phyloP scores from a whole-genome alignment of 2,888 invertebrate species.

The Euproctis similis region DNA sequence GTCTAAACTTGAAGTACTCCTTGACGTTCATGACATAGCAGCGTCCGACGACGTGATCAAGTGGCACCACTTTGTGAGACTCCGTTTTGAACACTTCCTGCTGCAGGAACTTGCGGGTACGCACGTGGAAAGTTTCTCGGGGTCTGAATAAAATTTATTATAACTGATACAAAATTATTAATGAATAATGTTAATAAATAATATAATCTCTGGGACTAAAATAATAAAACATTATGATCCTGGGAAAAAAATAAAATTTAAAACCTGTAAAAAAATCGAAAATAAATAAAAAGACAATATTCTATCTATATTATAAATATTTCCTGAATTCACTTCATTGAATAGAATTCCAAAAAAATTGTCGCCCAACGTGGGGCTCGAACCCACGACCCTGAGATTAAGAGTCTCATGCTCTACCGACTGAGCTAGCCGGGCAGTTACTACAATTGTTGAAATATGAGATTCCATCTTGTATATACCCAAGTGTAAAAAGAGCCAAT shows the following conservation, averaged over 20 bases:
- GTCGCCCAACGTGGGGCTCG: constrained; percentile 77
- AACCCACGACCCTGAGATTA: constrained; percentile 78
- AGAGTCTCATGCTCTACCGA: constrained; percentile 77
- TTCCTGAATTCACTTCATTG: too few species aligned
- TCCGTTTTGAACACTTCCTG: constrained; percentile 98
- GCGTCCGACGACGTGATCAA: constrained; percentile 89
- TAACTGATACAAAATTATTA: too few species aligned
- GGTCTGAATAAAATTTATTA: constrained; percentile 80
- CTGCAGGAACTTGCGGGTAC: constrained; percentile 95
- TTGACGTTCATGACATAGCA: constrained; percentile 96
- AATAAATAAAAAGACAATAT: too few species aligned
- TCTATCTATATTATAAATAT: too few species aligned
- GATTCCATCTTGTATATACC: too few species aligned
- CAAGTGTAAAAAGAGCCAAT: too few species aligned
- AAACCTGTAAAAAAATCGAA: too few species aligned
- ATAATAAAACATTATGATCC: too few species aligned
- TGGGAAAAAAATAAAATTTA: too few species aligned
- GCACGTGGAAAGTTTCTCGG: constrained; percentile 96
- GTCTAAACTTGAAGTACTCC: constrained; percentile 93
- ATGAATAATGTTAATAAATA: too few species aligned
- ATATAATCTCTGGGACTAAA: too few species aligned
- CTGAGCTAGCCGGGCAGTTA: constrained; percentile 72
- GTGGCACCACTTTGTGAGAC: constrained; percentile 86
- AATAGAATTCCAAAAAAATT: constrained; percentile 26
- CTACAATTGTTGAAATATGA: too few species aligned